A percentile compares a stretch with the other conserved stretches of the same genome.
phyloP scores from a whole-genome alignment of 2,888 invertebrate species.

The Acleris cristana region DNA sequence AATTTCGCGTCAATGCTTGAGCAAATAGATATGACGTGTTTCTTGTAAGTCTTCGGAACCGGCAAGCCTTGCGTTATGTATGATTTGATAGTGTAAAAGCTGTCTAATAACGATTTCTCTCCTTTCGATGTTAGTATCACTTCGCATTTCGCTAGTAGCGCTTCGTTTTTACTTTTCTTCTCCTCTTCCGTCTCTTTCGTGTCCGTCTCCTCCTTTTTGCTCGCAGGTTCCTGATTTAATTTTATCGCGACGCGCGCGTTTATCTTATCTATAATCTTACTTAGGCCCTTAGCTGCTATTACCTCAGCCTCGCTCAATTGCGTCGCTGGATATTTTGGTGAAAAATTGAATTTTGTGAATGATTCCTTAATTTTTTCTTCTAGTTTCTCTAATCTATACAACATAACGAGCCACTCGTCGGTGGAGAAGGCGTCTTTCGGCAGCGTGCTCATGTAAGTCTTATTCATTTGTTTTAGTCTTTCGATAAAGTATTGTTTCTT shows the following conservation, averaged over 20 bases:
- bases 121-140: conserved; percentile 70
- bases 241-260: conserved; percentile 57
- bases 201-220: conserved; percentile 47
- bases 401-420: conserved; percentile 74
- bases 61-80: conserved; percentile 71
- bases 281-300: conserved; percentile 72
- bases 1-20: conserved; percentile 70
- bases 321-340: conserved; percentile 46
- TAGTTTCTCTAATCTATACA: conserved; percentile 68
- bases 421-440: conserved; percentile 66
- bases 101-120: conserved; percentile 68
- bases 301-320: conserved; percentile 74
- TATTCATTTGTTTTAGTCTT: conserved; percentile 64
- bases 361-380: conserved; percentile 65
- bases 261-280: conserved; percentile 73
- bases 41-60: conserved; percentile 71
- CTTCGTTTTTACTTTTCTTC: conserved; percentile 60
- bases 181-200: conserved; percentile 47
- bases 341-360: conserved; percentile 56
- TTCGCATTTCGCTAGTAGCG: conserved; percentile 69
- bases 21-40: conserved; percentile 73
- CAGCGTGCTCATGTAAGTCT: conserved; percentile 66
- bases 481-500: conserved; percentile 68
- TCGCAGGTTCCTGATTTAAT: conserved; percentile 43
- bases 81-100: conserved; percentile 72